These are phyloP conservation scores for Sula dactylatra DNA, from an alignment of 2,113 vertebrate species.

Conservation along the genomic window DNA sequence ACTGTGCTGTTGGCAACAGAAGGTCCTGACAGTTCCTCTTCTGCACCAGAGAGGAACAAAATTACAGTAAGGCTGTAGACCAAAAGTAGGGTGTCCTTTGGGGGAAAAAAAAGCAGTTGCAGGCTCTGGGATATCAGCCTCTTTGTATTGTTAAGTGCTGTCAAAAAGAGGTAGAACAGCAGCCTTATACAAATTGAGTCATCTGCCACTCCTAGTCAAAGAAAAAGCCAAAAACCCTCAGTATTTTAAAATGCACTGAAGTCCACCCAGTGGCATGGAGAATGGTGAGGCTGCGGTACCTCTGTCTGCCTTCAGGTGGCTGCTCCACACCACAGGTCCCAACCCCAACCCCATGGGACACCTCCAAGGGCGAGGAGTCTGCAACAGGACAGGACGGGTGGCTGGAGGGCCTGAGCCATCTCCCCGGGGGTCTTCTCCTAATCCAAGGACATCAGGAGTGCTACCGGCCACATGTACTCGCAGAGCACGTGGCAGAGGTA, in stretches of 20 bases:
- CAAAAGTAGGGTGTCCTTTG: background rate
- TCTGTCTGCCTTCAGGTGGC: background rate
- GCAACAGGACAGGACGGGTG: rapidly evolving
- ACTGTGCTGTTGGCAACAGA: background rate
- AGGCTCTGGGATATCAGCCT: background rate
- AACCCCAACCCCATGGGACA: background rate
- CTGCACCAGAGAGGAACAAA: background rate
- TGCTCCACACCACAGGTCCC: background rate
- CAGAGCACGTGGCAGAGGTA: background rate
- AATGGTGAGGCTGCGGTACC: background rate
- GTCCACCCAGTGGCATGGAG: rapidly evolving
- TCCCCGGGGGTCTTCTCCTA: background rate
- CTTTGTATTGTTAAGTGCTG: rapidly evolving
- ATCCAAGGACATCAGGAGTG: background rate
- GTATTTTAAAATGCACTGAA: background rate
- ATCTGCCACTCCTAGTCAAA: background rate
- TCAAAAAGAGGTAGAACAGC: background rate
- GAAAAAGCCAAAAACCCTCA: background rate
- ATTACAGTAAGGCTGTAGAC: background rate
- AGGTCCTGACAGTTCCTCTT: background rate
- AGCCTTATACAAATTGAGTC: background rate
- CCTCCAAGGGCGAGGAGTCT: rapidly evolving
- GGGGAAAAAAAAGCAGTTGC: background rate
- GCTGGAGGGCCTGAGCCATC: background rate
- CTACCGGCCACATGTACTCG: background rate